A percentile compares a stretch with the other conserved stretches of the same genome.
phyloP scores from a whole-genome alignment of 2,797 vertebrate species.

The Gorsachius magnificus region DNA sequence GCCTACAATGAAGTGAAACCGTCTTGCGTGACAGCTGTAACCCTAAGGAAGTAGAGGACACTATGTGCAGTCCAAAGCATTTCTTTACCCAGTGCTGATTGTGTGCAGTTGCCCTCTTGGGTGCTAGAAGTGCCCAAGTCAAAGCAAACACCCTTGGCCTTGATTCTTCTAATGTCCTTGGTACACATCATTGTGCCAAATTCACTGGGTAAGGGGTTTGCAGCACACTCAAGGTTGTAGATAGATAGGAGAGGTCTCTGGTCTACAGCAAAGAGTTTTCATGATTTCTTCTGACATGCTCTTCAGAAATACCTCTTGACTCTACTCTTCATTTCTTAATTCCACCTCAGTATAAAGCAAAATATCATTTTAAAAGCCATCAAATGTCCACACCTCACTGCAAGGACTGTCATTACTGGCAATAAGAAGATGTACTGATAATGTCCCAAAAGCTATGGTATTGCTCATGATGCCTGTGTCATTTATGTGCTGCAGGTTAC shows the following conservation, averaged over 20 bases:
- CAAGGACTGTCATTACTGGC: neutral
- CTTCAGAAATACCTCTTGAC: neutral
- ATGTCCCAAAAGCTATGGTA: neutral
- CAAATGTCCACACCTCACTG: neutral
- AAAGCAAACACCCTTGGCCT: neutral
- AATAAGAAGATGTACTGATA: neutral
- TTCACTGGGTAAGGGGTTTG: neutral
- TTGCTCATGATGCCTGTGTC: neutral
- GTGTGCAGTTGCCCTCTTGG: neutral
- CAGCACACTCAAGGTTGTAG: neutral
- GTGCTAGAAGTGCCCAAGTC: neutral
- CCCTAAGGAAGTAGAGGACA: neutral
- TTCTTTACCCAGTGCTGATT: neutral
- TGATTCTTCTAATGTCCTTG: neutral
- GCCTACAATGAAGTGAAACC: neutral
- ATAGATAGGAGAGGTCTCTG: neutral
- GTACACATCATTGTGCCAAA: neutral
- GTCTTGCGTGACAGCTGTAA: accelerated
- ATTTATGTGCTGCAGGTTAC: neutral
- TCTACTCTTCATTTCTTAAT: neutral
- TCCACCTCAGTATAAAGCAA: neutral
- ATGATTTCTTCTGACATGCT: neutral
- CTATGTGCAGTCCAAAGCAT: neutral
- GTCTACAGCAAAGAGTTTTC: neutral
- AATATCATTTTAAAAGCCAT: neutral